Evolutionary conservation across 2,113 vertebrate genomes (phyloP).

Genomic region (Dolichotis patagonum): DNA sequence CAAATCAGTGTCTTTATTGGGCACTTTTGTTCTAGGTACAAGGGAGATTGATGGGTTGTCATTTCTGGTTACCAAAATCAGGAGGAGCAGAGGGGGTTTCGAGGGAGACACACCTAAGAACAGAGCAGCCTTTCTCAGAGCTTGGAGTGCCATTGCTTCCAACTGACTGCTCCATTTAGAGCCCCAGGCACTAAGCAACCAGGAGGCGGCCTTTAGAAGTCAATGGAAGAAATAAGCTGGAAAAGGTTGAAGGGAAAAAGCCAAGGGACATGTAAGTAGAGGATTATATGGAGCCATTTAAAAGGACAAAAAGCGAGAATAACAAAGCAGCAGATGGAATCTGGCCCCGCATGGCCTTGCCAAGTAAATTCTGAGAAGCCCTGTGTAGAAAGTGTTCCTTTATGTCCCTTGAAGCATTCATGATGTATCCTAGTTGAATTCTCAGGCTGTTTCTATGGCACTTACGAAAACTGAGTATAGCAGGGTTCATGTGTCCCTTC

Average conservation of each 20-base stretch:
- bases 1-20: neutral
- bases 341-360: constrained; percentile 78
- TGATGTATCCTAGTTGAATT: constrained; percentile 79
- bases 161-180: constrained; percentile 43
- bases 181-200: constrained; percentile 79
- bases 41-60: neutral
- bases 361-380: constrained; percentile 80
- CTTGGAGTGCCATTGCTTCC: neutral
- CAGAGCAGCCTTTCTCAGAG: constrained; percentile 20
- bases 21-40: constrained; percentile 12
- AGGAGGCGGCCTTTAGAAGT: constrained; percentile 63
- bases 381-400: constrained; percentile 68
- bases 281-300: constrained; percentile 49
- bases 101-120: neutral
- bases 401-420: constrained; percentile 80
- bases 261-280: constrained; percentile 63
- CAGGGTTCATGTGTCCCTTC: neutral
- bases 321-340: constrained; percentile 74
- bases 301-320: constrained; percentile 78
- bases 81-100: neutral
- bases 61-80: neutral
- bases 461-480: neutral
- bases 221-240: constrained; percentile 77
- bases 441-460: constrained; percentile 72
- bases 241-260: constrained; percentile 57